Base-by-base conservation (phyloP, 2,797 vertebrate species). In the Mus minutoides region DNA sequence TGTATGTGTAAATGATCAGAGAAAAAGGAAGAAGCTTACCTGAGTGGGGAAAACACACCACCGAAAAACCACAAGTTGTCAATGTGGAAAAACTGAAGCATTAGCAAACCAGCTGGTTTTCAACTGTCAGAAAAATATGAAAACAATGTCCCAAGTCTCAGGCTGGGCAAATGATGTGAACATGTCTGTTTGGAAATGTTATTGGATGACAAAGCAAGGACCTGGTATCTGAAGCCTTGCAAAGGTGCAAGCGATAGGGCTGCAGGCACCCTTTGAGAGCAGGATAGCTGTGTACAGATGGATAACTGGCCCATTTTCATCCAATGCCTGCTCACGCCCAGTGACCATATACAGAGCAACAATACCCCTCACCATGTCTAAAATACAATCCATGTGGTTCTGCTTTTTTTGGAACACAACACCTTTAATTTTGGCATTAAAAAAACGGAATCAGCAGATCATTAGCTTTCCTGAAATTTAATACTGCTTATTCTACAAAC, bases 21-120 rank as follows among this genome's bases (percentile, higher is more conserved):
- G 54, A 40, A 92, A 94, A 52, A 26, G 43, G 78, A 84, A 87
- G 75, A 85, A 56, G 14, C 82, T 86, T 91, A 79, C 40, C 24
- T 31, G 91, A 71, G 24, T 80, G 76, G 16, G 21, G 19, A 71
- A 73, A 76, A 49, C 4, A 76, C 60, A n/a, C 62, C 7, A 69
- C 21, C 14, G 37, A 7, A 92, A 92, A 96, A 89, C 54, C 80
- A 78, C 34, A 83, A 85, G n/a, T 46, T 89, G 46, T 83, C 58
- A 75, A 71, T 92, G n/a, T 86, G 58, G 40, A 60, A 89, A 95
- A 73, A 43, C 6, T 40, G 43, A 91, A 76, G n/a, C 78, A 88
- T 92, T 49, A 90, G 73, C 58, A 79, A 90, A 67, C 13, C 10
- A 76, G 22, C 46, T 87, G 22, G 13, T 88, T 67, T 92, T 58